phyloP scores from a whole-genome alignment of 2,888 invertebrate genomes.

The Epinotia demarniana region DNA sequence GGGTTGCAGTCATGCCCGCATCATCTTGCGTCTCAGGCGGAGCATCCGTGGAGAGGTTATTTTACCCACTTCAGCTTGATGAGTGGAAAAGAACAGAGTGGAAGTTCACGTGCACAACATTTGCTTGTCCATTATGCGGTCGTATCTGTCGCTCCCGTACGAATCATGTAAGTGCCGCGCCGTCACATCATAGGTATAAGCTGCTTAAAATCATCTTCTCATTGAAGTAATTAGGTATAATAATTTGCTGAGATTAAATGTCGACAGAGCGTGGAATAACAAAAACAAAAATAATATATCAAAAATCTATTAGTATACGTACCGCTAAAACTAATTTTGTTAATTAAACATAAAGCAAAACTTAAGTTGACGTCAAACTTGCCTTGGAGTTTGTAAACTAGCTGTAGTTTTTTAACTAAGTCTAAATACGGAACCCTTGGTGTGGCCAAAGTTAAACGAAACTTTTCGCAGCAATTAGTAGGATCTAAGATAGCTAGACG shows the following conservation, averaged over 20 bases:
- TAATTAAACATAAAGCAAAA: background rate
- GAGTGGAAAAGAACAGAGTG: background rate
- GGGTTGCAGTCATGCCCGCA: background rate
- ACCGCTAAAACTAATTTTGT: background rate
- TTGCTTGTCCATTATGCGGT: too few species aligned
- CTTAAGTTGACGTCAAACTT: background rate
- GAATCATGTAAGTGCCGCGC: too few species aligned
- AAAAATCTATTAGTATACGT: background rate
- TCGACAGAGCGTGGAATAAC: too few species aligned
- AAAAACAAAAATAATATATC: too few species aligned
- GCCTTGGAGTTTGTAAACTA: background rate
- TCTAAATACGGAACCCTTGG: conserved; percentile 24
- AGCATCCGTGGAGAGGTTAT: background rate
- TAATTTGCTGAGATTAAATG: too few species aligned
- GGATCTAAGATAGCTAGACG: conserved; percentile 27
- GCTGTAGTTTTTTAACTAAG: conserved; percentile 19
- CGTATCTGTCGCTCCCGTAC: too few species aligned
- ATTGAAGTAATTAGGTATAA: too few species aligned
- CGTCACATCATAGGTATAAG: too few species aligned
- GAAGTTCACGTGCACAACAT: background rate
- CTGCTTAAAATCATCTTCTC: too few species aligned
- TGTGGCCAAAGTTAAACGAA: background rate
- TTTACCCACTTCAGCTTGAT: background rate
- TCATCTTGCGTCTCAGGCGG: background rate
- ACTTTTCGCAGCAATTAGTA: conserved; percentile 32